A percentile compares a stretch with the other conserved stretches of the same genome.
phyloP scores from a whole-genome alignment of 1,140 invertebrate species.

The Procambarus virginalis region DNA sequence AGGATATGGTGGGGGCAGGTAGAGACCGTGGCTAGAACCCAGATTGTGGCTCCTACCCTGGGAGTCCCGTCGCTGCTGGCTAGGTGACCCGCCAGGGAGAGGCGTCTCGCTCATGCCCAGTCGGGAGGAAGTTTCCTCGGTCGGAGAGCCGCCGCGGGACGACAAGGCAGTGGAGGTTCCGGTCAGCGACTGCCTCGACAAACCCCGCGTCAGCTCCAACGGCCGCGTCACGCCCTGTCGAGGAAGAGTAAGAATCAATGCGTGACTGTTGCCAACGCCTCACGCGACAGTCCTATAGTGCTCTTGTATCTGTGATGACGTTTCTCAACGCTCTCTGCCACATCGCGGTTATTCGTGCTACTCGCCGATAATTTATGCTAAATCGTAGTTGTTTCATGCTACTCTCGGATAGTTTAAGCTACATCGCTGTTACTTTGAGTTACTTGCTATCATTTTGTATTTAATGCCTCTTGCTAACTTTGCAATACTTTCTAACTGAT shows the following conservation, averaged over 20 bases:
- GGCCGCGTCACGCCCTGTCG: conserved; percentile 54
- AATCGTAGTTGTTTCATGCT: too few species aligned
- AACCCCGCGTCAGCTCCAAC: conserved; percentile 54
- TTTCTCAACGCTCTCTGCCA: too few species aligned
- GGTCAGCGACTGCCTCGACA: conserved; percentile 56
- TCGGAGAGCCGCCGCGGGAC: conserved; percentile 56
- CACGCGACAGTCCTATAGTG: too few species aligned
- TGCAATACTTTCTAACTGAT: too few species aligned
- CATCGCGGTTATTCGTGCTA: too few species aligned
- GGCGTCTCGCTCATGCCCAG: conserved; percentile 57
- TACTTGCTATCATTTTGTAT: too few species aligned
- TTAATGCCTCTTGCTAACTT: too few species aligned
- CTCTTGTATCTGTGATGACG: too few species aligned
- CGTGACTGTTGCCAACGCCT: too few species aligned
- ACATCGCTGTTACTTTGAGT: too few species aligned
- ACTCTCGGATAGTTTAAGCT: too few species aligned
- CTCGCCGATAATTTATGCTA: too few species aligned
- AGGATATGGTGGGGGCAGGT: neutral
- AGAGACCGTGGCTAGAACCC: neutral
- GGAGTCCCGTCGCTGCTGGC: conserved; percentile 71
- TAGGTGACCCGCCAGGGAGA: conserved; percentile 57
- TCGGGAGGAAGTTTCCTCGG: conserved; percentile 58
- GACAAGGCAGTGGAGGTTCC: conserved; percentile 27
- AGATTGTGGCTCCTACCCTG: conserved; percentile 59
- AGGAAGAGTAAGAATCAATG: neutral